Conservation (phyloP, 2,888 invertebrate genomes). For the Azorinus chamasolen region DNA sequence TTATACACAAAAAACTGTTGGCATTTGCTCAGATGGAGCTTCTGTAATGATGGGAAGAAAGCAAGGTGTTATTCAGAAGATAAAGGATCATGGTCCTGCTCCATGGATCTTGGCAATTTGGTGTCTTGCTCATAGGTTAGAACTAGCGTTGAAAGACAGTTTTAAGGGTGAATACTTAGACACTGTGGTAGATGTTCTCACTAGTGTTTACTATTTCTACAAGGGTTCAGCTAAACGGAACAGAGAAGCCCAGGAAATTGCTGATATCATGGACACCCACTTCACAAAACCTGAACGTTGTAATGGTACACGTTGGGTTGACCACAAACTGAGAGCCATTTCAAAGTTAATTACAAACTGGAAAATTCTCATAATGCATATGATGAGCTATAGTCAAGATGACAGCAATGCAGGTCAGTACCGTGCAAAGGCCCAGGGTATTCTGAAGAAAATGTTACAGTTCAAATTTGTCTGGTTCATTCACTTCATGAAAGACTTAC, state of each 20-base stretch:
- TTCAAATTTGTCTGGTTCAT: constrained; percentile 37
- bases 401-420: constrained; percentile 18
- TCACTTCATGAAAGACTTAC: constrained; percentile 42
- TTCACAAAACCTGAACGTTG: constrained; percentile 39
- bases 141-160: constrained; percentile 37
- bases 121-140: constrained; percentile 37
- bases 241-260: constrained; percentile 37
- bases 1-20: constrained; percentile 26
- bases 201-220: constrained; percentile 48
- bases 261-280: constrained; percentile 45
- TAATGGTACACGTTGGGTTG: constrained; percentile 58
- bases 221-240: constrained; percentile 48
- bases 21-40: constrained; percentile 39
- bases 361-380: no score
- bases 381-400: constrained; percentile 32
- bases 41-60: constrained; percentile 24
- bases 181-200: constrained; percentile 26
- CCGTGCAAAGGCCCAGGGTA: constrained; percentile 46
- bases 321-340: constrained; percentile 47
- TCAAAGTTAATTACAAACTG: constrained; percentile 48
- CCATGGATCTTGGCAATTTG: constrained; percentile 31
- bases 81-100: constrained; percentile 17
- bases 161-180: constrained; percentile 49
- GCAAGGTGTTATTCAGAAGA: constrained; percentile 21
- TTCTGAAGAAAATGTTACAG: constrained; percentile 25